Base-by-base conservation (phyloP, 2,888 invertebrate species). In the Polylopha cassiicola region DNA sequence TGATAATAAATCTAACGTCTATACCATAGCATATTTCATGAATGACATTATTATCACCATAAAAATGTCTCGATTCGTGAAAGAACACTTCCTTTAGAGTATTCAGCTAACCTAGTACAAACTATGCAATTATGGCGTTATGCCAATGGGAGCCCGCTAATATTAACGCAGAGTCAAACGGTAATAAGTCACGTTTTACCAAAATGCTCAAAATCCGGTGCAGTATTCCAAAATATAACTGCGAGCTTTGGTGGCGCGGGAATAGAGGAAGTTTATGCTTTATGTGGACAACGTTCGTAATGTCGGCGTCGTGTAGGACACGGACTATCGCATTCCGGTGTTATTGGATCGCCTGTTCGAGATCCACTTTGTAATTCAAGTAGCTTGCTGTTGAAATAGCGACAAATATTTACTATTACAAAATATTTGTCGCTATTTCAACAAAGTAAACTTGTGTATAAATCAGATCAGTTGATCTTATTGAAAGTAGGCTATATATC, bases 111-210 rank as follows among this genome's bases (percentile, higher is more conserved):
- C 61, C 65, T 63, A 66, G 62, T 56, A 61, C 64, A 62, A 58
- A 54, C 60, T 55, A 53, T 55, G 63, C 72, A 61, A 69, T 75
- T 74, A 76, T 80, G 80, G 80, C 79, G 55, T 47, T 43, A 52
- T 61, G 79, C 81, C 80, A 79, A 58, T 64, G 57, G 55, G 63
- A 69, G 61, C 68, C 62, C 64, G 66, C 64, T 71, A 74, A 71
- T 70, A 73, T 65, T 64, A 53, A 53, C 53, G 55, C 60, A 56
- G 56, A 65, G 56, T 65, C 58, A 53, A 68, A 66, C 57, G 59
- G 59, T 51, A 58, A 65, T 74, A 73, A 70, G 71, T 75, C 73
- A 74, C 70, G 68, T 73, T 65, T 63, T 55, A 53, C 68, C 59
- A 68, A 70, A 75, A 74, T 71, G 61, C 60, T 63, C 66, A 66